Percentiles rank a stretch among this genome's conserved stretches.
Evolutionary conservation across 2,888 invertebrate species (phyloP).

Genomic region (Agriopis leucophaearia): DNA sequence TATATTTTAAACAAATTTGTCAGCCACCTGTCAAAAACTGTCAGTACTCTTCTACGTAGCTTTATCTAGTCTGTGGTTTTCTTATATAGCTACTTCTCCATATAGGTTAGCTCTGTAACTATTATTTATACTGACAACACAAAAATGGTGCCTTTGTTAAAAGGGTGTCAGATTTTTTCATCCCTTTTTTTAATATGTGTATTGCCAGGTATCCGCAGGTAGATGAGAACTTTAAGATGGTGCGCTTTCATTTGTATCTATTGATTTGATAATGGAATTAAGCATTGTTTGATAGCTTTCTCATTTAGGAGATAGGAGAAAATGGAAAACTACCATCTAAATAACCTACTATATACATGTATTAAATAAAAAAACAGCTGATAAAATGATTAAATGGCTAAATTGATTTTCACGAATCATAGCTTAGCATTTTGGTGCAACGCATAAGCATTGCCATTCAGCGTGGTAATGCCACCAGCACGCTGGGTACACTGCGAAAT

Average conservation of each 20-base stretch:
- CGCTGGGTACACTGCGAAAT: too few relatives aligned
- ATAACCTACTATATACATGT: too few relatives aligned
- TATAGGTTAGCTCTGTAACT: constrained; percentile 11
- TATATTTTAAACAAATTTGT: neutral
- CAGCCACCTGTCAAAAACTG: neutral
- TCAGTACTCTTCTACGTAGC: too few relatives aligned
- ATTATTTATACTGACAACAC: constrained; percentile 24
- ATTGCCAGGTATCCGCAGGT: constrained; percentile 37
- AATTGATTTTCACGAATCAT: too few relatives aligned
- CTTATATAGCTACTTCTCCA: neutral
- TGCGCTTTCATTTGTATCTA: constrained; percentile 10
- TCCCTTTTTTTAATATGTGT: neutral
- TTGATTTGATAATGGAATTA: constrained; percentile 6
- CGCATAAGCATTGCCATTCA: too few relatives aligned
- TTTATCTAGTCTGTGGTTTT: too few relatives aligned
- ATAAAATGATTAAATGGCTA: too few relatives aligned
- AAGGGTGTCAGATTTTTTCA: constrained; percentile 35
- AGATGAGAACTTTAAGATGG: constrained; percentile 16
- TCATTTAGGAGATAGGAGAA: too few relatives aligned
- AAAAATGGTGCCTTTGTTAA: constrained; percentile 40
- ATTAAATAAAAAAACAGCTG: too few relatives aligned
- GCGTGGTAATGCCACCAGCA: too few relatives aligned
- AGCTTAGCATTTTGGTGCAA: too few relatives aligned
- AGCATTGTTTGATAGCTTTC: neutral
- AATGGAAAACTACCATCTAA: neutral